Evolutionary conservation across 2,113 vertebrate genomes (phyloP), one percentile per base, ranked within the genome.

Genomic region (Elaphurus davidianus): DNA sequence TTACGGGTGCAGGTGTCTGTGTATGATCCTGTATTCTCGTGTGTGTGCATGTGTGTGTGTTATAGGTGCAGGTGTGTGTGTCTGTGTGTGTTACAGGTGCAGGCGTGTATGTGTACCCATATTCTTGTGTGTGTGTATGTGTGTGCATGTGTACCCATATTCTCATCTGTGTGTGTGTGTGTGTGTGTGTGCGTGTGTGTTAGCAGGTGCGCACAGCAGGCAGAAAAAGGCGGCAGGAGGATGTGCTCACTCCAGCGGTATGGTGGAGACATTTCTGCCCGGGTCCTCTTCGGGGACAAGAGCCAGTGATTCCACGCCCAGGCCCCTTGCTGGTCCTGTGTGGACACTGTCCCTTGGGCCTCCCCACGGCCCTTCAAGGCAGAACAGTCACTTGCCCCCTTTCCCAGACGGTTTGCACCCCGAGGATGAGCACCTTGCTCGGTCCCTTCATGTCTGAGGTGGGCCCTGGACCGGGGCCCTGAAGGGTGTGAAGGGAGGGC

Each of bases 141-240:
- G 59, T 62, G 60, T 16, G 50, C 11, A 47, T 2, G 47, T 62
- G 50, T 15, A 16, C 15, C 50, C 50, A 52, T 64, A 7, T 64
- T 64, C 14, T 62, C 60, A 64, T 33, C 7, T 33, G 6, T 33
- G 14, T 62, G 28, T 62, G 60, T 62, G 59, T 14, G 50, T 50
- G 4, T 60, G 28, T 33, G 59, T 7, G 30, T 6, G 27, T 1
- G 59, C 6, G 27, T 28, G 59, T 13, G 59, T 0, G 28, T 6
- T 3, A 0, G 6, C 14, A 15, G 30, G 30, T 0, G 6, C 16
- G n/a, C 7, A 0, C n/a, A 71, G 28, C 13, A 14, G 87, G 2
- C 50, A 57, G 55, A 84, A 27, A 50, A 57, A 82, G 23, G 67
- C 2, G 5, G 64, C 33, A 21, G 2, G 64, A 36, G n/a, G 62